Base-by-base conservation (phyloP, 2,113 vertebrate genomes). In the Alligator mississippiensis region DNA sequence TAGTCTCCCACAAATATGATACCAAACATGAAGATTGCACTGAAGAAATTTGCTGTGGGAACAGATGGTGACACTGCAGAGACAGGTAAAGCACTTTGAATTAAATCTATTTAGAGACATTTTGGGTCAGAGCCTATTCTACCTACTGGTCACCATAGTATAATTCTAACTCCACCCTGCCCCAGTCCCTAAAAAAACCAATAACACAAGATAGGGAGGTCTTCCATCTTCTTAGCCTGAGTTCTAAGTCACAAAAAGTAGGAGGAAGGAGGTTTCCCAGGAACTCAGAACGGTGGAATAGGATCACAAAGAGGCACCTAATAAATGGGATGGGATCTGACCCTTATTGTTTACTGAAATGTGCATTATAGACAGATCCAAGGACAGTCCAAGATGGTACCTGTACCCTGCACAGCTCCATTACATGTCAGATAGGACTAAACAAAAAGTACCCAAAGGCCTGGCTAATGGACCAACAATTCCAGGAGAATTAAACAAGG, bases 301-400 rank as follows among this genome's bases (percentile, higher is more conserved):
- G 47, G 47, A 47, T 47, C 47, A 47, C 47, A 47, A 47, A 47
- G 47, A 9, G 47, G 47, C 47, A 47, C 47, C 8, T 47, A 47
- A 47, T 47, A 8, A 47, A 47, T 47, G 47, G 47, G 47, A 47
- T 47, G 9, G 47, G 47, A 47, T 47, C 47, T 47, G 47, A 9
- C 47, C 47, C 47, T 47, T 47, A 6, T 21, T 63, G 12, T 11
- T 9, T 13, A 6, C 17, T 27, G 47, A 80, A 38, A 68, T 27
- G 30, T 5, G n/a, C 17, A 27, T n/a, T 0, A 0, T 1, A 1
- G 9, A 18, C 11, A 54, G 24, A 2, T 27, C 17, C 11, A 58
- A 72, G 74, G 17, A 6, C 1, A 7, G 27, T 2, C 2, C 60
- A 54, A 76, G 70, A 74, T 1, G 9, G 11, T 83, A 27, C 14